Evolutionary conservation across 2,888 invertebrate species (phyloP).

Genomic region (Acleris holmiana): DNA sequence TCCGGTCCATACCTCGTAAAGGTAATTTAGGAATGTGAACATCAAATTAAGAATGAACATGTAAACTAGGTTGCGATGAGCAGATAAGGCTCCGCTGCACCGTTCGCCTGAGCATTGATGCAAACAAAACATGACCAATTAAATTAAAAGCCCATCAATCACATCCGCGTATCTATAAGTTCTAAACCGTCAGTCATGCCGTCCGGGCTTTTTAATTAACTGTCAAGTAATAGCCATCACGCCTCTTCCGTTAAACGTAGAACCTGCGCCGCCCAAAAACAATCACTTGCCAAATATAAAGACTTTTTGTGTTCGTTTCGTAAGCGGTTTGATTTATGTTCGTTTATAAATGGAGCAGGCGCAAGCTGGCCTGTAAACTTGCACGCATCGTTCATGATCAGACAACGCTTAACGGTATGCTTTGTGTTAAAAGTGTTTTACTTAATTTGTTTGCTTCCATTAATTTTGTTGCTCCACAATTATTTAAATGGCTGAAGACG

Average conservation of each 20-base stretch:
- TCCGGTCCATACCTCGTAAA: slow-evolving; percentile 50
- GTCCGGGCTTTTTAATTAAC: slow-evolving; percentile 52
- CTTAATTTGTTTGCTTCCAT: slow-evolving; percentile 63
- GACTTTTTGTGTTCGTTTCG: slow-evolving; percentile 46
- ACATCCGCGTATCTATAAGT: slow-evolving; percentile 51
- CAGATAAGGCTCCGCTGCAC: slow-evolving; percentile 53
- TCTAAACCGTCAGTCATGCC: slow-evolving; percentile 58
- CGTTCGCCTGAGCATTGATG: slow-evolving; percentile 60
- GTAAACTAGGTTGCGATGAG: slow-evolving; percentile 55
- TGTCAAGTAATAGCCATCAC: slow-evolving; percentile 50
- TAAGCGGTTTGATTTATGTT: slow-evolving; percentile 56
- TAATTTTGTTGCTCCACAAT: slow-evolving; percentile 64
- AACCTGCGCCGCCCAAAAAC: slow-evolving; percentile 53
- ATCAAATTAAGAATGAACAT: slow-evolving; percentile 56
- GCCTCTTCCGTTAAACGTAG: slow-evolving; percentile 53
- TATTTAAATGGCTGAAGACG: slow-evolving; percentile 68
- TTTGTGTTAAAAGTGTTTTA: slow-evolving; percentile 59
- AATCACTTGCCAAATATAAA: slow-evolving; percentile 46
- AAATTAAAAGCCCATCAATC: slow-evolving; percentile 64
- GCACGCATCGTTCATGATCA: slow-evolving; percentile 56
- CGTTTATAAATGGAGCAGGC: slow-evolving; percentile 53
- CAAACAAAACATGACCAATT: slow-evolving; percentile 58
- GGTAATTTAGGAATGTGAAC: slow-evolving; percentile 49
- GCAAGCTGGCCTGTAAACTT: slow-evolving; percentile 47
- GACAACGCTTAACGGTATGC: slow-evolving; percentile 52